Evolutionary conservation across 2,797 vertebrate species (phyloP).

Genomic region (Sebastes jordani): DNA sequence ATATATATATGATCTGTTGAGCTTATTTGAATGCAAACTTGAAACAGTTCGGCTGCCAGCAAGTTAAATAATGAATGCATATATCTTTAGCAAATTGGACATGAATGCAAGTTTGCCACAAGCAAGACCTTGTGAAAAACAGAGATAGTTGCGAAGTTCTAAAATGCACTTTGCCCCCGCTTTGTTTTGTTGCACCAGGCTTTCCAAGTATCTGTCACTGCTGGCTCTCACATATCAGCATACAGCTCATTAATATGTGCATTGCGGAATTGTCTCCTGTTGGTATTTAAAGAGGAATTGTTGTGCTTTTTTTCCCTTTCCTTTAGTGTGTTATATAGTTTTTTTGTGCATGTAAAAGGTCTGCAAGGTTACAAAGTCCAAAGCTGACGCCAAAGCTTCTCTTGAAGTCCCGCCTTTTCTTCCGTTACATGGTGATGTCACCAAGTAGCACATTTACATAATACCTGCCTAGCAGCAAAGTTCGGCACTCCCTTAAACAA

Average conservation of each 20-base stretch:
- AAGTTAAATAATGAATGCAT: background rate
- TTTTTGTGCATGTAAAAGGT: no score
- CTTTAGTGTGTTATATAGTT: no score
- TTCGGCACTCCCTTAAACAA: no score
- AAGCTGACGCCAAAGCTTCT: fast-evolving
- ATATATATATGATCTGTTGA: background rate
- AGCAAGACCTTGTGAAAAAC: background rate
- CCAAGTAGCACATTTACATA: no score
- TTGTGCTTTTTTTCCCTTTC: no score
- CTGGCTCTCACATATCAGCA: background rate
- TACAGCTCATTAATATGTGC: background rate
- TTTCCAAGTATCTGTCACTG: background rate
- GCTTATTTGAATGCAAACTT: background rate
- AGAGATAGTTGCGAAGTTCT: background rate
- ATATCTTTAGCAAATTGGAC: background rate
- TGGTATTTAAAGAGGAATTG: background rate
- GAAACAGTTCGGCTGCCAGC: background rate
- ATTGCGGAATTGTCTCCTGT: background rate
- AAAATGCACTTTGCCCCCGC: background rate
- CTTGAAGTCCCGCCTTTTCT: no score
- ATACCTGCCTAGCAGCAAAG: no score
- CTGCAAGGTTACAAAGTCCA: fast-evolving
- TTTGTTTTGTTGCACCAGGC: background rate
- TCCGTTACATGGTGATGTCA: no score
- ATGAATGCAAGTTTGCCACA: background rate